Base-by-base conservation (phyloP, 37 sponge, comb jelly and placozoan species). In the Mnemiopsis leidyi region DNA sequence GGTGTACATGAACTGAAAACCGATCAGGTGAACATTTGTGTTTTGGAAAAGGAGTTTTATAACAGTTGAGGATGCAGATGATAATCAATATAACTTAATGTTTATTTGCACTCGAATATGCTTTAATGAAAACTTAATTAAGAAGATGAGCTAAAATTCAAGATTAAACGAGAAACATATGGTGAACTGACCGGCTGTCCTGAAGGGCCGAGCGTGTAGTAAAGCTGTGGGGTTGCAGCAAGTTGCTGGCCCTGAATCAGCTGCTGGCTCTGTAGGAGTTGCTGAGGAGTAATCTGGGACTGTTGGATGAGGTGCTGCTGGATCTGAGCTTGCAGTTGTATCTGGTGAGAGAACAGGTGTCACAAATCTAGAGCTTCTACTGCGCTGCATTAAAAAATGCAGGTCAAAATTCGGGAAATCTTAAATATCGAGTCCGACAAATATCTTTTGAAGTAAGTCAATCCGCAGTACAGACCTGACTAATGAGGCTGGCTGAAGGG, bases 1-100 rank as follows among this genome's bases (percentile, higher is more conserved):
- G 35, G 82, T 79, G 38, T 79, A 79, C 82, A 79, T 36, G 82
- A 79, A 36, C 82, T 79, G 82, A 7, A 36, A 28, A 73, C 28
- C 5, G 76, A 73, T 7, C 26, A 28, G 76, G 76, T 73, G 16
- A 25, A 7, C 16, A n/a, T n/a, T n/a, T n/a, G n/a, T n/a, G n/a
- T n/a, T n/a, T n/a, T n/a, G n/a, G n/a, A n/a, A n/a, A n/a, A n/a
- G n/a, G n/a, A n/a, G n/a, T n/a, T n/a, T n/a, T n/a, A n/a, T n/a
- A n/a, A n/a, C n/a, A n/a, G n/a, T n/a, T n/a, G n/a, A n/a, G n/a
- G n/a, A n/a, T n/a, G n/a, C n/a, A n/a, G n/a, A n/a, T n/a, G n/a
- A n/a, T n/a, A n/a, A n/a, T n/a, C n/a, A n/a, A n/a, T n/a, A n/a
- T n/a, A n/a, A n/a, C n/a, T n/a, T n/a, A n/a, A n/a, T n/a, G n/a